These are phyloP conservation scores for Leuctra nigra DNA, from an alignment of 2,888 invertebrate species.

Conservation along the genomic window DNA sequence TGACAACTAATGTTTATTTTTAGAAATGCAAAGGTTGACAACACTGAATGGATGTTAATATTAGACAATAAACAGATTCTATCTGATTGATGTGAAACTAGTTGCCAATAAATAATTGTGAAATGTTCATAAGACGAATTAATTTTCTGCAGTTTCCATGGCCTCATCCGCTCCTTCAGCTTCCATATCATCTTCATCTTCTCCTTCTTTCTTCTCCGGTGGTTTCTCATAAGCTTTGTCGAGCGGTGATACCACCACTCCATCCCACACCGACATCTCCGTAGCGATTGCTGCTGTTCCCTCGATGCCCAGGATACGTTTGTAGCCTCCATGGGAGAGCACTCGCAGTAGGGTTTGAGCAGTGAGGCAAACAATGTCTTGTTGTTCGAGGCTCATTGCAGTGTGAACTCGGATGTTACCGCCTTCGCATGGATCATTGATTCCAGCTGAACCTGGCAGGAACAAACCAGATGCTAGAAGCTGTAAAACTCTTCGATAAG, in stretches of 20 bases:
- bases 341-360: constrained; percentile 90
- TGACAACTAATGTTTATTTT: no score
- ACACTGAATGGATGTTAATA: no score
- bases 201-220: constrained; percentile 66
- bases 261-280: constrained; percentile 96
- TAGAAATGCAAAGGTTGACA: no score
- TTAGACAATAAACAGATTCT: no score
- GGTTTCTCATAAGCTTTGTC: constrained; percentile 87
- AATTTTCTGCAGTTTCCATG: constrained; percentile 44
- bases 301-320: constrained; percentile 71
- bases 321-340: constrained; percentile 87
- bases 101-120: no score
- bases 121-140: no score
- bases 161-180: constrained; percentile 46
- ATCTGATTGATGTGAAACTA: no score
- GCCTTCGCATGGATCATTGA: constrained; percentile 91
- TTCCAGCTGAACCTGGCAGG: constrained; percentile 82
- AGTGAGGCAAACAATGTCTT: constrained; percentile 88
- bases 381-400: constrained; percentile 81
- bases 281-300: constrained; percentile 50
- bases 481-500: constrained; percentile 86
- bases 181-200: constrained; percentile 58
- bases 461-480: constrained; percentile 90
- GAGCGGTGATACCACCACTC: constrained; percentile 92
- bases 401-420: constrained; percentile 86